A percentile compares a stretch with the other conserved stretches of the same genome.
Conservation (phyloP, 1,140 invertebrate species). For the Atta colombica region DNA sequence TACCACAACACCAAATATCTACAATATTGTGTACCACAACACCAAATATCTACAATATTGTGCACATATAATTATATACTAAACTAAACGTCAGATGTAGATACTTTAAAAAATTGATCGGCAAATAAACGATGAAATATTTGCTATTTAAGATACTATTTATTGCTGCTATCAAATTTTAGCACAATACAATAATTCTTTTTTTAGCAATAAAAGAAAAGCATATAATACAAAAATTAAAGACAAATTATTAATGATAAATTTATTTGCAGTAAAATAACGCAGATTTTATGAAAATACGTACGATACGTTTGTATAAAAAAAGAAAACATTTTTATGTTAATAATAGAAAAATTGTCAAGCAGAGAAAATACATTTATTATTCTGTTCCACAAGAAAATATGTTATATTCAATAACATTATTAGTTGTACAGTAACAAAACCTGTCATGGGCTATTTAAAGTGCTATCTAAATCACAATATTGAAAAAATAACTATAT, state of each 20-base stretch:
- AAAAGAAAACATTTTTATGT: slow-evolving; percentile 1
- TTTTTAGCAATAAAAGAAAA: slow-evolving; percentile 1
- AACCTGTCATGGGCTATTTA: neutral
- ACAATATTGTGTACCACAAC: neutral
- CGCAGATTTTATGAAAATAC: neutral
- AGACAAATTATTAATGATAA: neutral
- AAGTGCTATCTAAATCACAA: neutral
- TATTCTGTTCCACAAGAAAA: neutral
- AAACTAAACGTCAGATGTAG: neutral
- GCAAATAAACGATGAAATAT: neutral
- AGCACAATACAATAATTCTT: neutral
- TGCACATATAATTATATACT: neutral
- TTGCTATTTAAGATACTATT: neutral
- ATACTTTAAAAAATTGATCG: neutral
- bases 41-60: neutral
- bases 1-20: neutral
- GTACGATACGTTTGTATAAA: neutral
- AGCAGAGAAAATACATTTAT: neutral
- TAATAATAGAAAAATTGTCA: neutral
- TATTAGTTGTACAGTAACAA: neutral
- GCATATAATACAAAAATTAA: neutral
- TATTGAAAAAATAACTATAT: neutral
- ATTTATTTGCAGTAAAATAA: neutral
- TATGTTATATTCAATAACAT: neutral
- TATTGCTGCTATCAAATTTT: neutral